Percentiles rank a stretch among this genome's conserved stretches.
phyloP scores from a whole-genome alignment of 2,113 vertebrate species.

The Bucco capensis region DNA sequence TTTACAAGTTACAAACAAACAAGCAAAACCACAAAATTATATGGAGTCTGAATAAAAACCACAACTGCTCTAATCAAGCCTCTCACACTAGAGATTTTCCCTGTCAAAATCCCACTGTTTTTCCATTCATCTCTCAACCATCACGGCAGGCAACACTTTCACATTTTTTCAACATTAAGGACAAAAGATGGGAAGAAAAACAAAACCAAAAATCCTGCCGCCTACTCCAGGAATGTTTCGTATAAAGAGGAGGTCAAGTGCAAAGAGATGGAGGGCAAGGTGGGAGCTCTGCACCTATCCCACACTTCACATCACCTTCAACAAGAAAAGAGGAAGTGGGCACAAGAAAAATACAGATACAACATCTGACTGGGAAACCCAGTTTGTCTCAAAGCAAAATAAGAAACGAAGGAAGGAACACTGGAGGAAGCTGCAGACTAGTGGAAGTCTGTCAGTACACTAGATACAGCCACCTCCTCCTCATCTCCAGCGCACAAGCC shows the following conservation, averaged over 20 bases:
- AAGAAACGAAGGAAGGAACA: background rate
- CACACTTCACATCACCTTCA: background rate
- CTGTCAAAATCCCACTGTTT: background rate
- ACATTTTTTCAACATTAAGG: background rate
- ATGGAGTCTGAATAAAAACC: background rate
- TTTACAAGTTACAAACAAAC: constrained; percentile 28
- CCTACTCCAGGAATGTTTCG: background rate
- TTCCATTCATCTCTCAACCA: background rate
- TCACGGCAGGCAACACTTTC: background rate
- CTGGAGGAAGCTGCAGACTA: background rate
- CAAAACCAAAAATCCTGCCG: background rate
- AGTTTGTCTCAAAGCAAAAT: background rate
- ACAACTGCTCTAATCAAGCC: constrained; percentile 3
- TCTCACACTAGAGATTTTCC: background rate
- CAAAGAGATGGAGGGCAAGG: background rate
- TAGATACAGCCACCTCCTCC: background rate
- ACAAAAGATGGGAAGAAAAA: background rate
- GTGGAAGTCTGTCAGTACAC: background rate
- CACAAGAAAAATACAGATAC: background rate
- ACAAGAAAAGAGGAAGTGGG: background rate
- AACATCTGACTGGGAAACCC: background rate
- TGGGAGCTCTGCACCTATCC: background rate
- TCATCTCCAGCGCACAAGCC: background rate
- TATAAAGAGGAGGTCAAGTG: background rate
- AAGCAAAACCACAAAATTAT: constrained; percentile 18